phyloP scores from a whole-genome alignment of 2,113 vertebrate genomes.

The Odobenus rosmarus region DNA sequence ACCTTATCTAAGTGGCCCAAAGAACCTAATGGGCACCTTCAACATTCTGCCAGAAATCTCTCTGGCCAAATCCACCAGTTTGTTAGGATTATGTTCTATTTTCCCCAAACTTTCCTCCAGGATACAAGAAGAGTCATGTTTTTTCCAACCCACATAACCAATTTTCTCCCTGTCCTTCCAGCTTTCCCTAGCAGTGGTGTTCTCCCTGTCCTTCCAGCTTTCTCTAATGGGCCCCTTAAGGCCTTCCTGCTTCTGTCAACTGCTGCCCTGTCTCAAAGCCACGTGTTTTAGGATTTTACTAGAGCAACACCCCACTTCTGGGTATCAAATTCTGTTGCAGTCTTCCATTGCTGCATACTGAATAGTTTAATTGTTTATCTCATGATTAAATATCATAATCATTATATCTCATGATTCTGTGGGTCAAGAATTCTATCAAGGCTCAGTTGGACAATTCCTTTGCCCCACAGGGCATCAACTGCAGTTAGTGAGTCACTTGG shows the following conservation, averaged over 20 bases:
- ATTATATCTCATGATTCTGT: neutral
- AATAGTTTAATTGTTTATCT: neutral
- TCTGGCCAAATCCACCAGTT: conserved; percentile 10
- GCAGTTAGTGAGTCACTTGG: neutral
- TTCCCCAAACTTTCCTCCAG: neutral
- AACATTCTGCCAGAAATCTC: neutral
- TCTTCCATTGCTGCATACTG: neutral
- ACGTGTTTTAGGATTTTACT: neutral
- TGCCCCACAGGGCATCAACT: neutral
- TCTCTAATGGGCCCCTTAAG: neutral
- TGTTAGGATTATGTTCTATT: neutral
- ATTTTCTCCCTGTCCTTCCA: neutral
- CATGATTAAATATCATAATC: neutral
- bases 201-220: neutral
- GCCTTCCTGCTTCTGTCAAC: neutral
- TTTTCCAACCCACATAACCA: neutral
- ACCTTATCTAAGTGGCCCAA: neutral
- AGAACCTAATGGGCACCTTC: neutral
- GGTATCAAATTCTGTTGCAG: neutral
- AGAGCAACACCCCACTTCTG: neutral
- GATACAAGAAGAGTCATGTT: neutral
- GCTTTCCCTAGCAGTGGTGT: neutral
- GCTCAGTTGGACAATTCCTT: neutral
- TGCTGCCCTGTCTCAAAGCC: neutral
- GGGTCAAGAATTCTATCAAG: neutral